Evolutionary conservation across 2,888 invertebrate species (phyloP), one percentile per base, ranked within the genome.

Genomic region (Caenorhabditis sp.): DNA sequence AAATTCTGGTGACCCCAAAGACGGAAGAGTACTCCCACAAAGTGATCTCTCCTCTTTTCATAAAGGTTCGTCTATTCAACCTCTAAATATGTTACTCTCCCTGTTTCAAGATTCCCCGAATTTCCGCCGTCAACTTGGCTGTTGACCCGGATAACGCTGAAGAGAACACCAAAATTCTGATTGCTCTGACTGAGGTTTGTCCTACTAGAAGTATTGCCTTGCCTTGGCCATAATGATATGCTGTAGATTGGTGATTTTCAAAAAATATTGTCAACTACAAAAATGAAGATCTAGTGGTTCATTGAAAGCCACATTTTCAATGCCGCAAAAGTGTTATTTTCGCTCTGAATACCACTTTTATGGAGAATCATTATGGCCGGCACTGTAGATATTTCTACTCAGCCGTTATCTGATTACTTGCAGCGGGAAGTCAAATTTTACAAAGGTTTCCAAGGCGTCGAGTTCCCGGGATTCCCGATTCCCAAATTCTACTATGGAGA

Each of bases 401-500:
- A 31, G 6, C 5, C 3, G 1, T 28, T 26, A 35, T 38, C 31
- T 31, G 31, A 31, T 14, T 14, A 19, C 22, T 69, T 80, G 19
- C 74, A 81, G 75, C 44, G 64, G 64, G 81, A 81, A 64, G 38
- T 70, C 2, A 38, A n/a, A 1, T 81, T 81, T 41, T 75, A 75
- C 56, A 56, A 70, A 7, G 75, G 70, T 24, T 81, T 81, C 47
- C 26, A 31, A 16, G 14, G 22, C 14, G 26, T 56, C 24, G 19
- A 56, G 2, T 81, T 81, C 31, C 63, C 70, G 19, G 54, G 69
- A 7, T 81, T 81, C 59, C 81, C 81, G 44, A 70, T 75, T 64
- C 81, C 81, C 12, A 75, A 56, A 22, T 75, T 70, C 38, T 81
- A 51, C 61, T 75, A 70, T 44, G 75, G 75, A 47, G 80, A 80